Evolutionary conservation across 2,797 vertebrate species (phyloP).

Genomic region (Malacoraja senta): DNA sequence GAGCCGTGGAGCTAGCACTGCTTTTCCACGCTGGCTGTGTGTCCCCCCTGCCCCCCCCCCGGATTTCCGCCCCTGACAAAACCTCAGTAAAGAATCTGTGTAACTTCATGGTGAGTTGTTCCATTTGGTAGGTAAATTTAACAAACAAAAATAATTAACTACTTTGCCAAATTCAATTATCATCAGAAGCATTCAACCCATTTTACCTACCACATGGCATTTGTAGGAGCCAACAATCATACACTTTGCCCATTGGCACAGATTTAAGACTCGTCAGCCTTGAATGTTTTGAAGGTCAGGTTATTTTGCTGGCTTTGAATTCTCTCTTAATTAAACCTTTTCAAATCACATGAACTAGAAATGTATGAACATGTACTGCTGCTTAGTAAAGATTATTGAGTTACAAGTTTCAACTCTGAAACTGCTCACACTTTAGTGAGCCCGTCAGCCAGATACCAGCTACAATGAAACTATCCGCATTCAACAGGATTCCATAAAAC

Average conservation of each 20-base stretch:
- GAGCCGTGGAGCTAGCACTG: no score
- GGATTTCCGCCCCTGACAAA: background rate
- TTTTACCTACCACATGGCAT: background rate
- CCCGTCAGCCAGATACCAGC: no score
- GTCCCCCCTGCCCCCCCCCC: no score
- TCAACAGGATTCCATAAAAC: no score
- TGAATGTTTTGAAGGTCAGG: background rate
- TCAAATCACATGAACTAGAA: background rate
- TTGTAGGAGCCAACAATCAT: background rate
- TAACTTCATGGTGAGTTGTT: background rate
- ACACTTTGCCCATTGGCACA: background rate
- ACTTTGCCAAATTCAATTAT: background rate
- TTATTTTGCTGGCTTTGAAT: background rate
- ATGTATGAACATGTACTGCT: background rate
- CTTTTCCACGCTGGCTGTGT: no score
- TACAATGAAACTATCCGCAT: no score
- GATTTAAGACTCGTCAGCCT: background rate
- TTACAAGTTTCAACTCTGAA: background rate
- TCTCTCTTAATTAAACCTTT: background rate
- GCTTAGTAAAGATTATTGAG: background rate
- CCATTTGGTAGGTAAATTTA: background rate
- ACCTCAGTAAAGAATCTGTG: background rate
- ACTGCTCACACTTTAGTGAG: background rate
- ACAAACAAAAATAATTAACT: background rate
- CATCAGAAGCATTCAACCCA: background rate